These are phyloP conservation scores for Porites divaricata DNA, from an alignment of 92 coral and sea anemone genomes.

Conservation along the genomic window DNA sequence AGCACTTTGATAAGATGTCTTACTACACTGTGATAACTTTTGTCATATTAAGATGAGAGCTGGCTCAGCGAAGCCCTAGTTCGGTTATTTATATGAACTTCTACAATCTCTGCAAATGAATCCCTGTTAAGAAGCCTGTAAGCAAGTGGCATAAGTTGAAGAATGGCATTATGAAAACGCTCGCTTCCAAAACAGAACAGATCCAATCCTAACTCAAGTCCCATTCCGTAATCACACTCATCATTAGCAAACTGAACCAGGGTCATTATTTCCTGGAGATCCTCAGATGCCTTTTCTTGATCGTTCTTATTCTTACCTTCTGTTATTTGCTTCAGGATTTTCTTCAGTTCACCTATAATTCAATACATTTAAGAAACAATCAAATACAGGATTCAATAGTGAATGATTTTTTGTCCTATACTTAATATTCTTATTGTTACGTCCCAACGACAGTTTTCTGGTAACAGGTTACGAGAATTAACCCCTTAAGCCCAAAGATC, in stretches of 20 bases:
- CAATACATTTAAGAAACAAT: background rate
- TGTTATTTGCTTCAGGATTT: slow-evolving; percentile 74
- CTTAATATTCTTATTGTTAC: too few relatives aligned
- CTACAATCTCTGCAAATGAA: slow-evolving; percentile 76
- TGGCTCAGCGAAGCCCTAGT: slow-evolving; percentile 28
- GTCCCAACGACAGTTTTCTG: too few relatives aligned
- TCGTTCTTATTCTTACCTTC: slow-evolving; percentile 74
- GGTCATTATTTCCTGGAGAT: slow-evolving; percentile 92
- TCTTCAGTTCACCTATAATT: slow-evolving; percentile 78
- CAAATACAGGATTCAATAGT: background rate
- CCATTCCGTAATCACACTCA: slow-evolving; percentile 99
- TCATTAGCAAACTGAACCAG: slow-evolving; percentile 98
- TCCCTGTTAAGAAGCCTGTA: slow-evolving; percentile 83
- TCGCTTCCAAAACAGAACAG: slow-evolving; percentile 95
- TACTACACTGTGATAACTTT: background rate
- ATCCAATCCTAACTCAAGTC: slow-evolving; percentile 92
- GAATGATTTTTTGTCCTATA: too few relatives aligned
- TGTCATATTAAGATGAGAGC: slow-evolving; percentile 20
- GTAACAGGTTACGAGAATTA: too few relatives aligned
- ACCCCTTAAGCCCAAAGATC: too few relatives aligned
- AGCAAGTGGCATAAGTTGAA: slow-evolving; percentile 89
- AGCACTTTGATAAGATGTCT: too few relatives aligned
- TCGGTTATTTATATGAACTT: slow-evolving; percentile 74
- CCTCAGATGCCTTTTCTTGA: slow-evolving; percentile 83
- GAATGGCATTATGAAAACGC: slow-evolving; percentile 74